Evolutionary conservation across 2,113 vertebrate genomes (phyloP).

Genomic region (Saccopteryx leptura): DNA sequence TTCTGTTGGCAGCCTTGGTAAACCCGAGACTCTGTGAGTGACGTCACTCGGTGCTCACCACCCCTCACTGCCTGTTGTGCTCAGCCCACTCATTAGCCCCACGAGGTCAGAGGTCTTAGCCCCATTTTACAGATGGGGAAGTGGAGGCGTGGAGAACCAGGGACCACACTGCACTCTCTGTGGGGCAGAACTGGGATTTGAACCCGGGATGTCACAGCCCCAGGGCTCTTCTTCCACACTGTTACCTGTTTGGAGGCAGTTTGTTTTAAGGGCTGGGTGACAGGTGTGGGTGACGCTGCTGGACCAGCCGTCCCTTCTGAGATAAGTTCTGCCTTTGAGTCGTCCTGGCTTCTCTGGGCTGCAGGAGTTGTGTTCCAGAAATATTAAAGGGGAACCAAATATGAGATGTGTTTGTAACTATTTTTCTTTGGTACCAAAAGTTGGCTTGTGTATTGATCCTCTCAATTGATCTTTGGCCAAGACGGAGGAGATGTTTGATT

Average conservation of each 20-base stretch:
- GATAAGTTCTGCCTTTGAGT: not conserved
- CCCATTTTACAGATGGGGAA: not conserved
- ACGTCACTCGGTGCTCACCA: fast-evolving
- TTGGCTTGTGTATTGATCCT: not conserved
- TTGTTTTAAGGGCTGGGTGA: not conserved
- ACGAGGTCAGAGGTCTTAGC: fast-evolving
- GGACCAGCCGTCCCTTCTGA: not conserved
- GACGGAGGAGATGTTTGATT: not conserved
- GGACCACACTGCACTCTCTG: fast-evolving
- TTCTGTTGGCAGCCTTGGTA: fast-evolving
- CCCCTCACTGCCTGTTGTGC: fast-evolving
- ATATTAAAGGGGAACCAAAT: not conserved
- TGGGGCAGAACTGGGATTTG: not conserved
- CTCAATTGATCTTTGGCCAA: not conserved
- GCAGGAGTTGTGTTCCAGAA: not conserved
- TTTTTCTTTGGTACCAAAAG: not conserved
- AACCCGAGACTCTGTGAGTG: fast-evolving
- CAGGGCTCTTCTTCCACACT: not conserved
- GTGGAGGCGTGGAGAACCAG: not conserved
- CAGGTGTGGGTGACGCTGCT: fast-evolving
- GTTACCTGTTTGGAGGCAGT: not conserved
- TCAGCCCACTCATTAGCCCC: fast-evolving
- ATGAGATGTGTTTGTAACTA: fast-evolving
- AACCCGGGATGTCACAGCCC: fast-evolving
- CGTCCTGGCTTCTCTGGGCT: not conserved